Evolutionary conservation across 2,113 vertebrate genomes (phyloP).

Genomic region (Pipra filicauda): DNA sequence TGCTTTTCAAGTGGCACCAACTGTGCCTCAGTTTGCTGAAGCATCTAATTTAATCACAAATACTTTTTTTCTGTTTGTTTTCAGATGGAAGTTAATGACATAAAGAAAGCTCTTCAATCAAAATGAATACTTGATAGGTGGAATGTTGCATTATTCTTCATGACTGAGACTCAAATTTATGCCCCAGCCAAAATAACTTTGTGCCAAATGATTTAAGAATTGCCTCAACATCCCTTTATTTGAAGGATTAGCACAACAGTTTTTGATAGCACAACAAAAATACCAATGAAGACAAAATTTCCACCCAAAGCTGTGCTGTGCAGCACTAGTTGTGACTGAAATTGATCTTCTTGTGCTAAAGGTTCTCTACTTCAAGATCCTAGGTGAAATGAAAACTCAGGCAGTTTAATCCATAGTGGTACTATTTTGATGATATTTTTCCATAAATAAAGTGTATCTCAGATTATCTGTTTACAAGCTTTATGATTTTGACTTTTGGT

Average conservation of each 20-base stretch:
- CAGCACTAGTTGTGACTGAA: slow-evolving; percentile 75
- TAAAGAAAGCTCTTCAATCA: slow-evolving; percentile 93
- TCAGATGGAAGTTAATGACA: slow-evolving; percentile 96
- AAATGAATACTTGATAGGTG: slow-evolving; percentile 82
- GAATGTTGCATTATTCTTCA: slow-evolving; percentile 73
- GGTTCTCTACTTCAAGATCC: slow-evolving; percentile 79
- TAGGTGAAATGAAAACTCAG: slow-evolving; percentile 81
- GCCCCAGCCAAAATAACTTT: slow-evolving; percentile 86
- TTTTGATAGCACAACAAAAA: slow-evolving; percentile 81
- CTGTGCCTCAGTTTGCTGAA: not conserved
- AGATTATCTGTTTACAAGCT: slow-evolving; percentile 84
- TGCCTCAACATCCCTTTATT: slow-evolving; percentile 76
- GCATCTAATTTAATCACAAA: not conserved
- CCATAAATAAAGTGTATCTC: slow-evolving; percentile 86
- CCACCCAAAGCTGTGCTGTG: slow-evolving; percentile 59
- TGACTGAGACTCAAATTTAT: slow-evolving; percentile 76
- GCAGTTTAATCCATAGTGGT: slow-evolving; percentile 84
- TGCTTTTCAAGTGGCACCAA: not conserved
- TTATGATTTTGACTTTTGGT: slow-evolving; percentile 86
- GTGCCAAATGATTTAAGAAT: slow-evolving; percentile 92
- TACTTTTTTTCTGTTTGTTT: not conserved
- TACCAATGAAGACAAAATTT: slow-evolving; percentile 67
- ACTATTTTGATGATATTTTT: slow-evolving; percentile 89
- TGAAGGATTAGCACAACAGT: slow-evolving; percentile 80
- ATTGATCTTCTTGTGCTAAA: slow-evolving; percentile 79